These are phyloP conservation scores for Drosophila ananassae DNA, from an alignment of 1,140 invertebrate genomes.

Conservation along the genomic window DNA sequence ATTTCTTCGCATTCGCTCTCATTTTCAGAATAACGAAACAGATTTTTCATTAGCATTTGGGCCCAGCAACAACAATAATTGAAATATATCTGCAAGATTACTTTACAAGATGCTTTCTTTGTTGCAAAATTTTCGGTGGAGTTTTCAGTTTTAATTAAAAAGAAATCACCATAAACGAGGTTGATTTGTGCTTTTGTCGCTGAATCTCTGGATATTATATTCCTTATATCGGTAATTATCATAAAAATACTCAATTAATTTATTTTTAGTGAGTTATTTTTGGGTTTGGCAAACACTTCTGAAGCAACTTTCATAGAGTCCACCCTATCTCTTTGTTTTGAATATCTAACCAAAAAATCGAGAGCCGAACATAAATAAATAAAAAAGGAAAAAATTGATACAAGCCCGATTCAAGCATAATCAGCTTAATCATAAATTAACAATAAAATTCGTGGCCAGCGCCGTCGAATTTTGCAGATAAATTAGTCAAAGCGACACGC, in stretches of 20 bases:
- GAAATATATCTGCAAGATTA: constrained; percentile 38
- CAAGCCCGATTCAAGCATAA: constrained; percentile 54
- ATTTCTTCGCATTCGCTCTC: constrained; percentile 79
- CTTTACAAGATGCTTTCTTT: constrained; percentile 30
- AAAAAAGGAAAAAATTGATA: not conserved
- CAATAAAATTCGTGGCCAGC: constrained; percentile 69
- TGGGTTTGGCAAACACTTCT: constrained; percentile 4
- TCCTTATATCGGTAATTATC: not conserved
- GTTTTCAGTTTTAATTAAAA: not conserved
- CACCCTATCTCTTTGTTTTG: constrained; percentile 9
- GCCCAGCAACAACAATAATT: constrained; percentile 41
- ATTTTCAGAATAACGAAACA: constrained; percentile 73
- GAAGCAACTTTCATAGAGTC: constrained; percentile 8
- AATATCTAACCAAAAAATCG: constrained; percentile 2
- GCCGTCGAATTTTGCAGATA: constrained; percentile 66
- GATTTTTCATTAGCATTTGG: constrained; percentile 40
- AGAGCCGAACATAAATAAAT: constrained; percentile 8
- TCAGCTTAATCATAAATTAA: constrained; percentile 80
- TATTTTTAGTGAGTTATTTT: constrained; percentile 15
- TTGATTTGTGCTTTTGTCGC: not conserved
- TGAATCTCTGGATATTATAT: not conserved
- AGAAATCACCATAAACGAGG: not conserved
- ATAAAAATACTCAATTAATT: not conserved
- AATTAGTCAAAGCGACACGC: constrained; percentile 83
- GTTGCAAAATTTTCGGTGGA: not conserved